Evolutionary conservation across 2,797 vertebrate species (phyloP).

Genomic region (Ceryle rudis): DNA sequence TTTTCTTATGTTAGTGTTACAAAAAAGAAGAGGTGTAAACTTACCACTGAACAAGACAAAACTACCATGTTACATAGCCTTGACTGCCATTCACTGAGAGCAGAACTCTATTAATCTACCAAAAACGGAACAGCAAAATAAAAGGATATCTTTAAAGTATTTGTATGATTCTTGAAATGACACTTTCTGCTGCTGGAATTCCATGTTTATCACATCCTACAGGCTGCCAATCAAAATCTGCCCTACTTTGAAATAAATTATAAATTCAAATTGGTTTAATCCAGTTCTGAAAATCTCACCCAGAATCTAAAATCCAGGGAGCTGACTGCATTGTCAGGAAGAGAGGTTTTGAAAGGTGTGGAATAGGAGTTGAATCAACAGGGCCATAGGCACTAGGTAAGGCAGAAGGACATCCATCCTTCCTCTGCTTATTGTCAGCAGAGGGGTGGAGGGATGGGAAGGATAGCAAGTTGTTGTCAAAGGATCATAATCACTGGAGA

Average conservation of each 20-base stretch:
- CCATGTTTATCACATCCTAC: conserved; percentile 56
- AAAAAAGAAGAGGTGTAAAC: neutral
- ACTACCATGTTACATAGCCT: neutral
- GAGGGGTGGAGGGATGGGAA: neutral
- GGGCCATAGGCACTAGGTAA: neutral
- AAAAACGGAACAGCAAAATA: neutral
- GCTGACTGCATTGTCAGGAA: neutral
- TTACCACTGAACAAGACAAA: neutral
- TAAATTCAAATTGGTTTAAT: conserved; percentile 43
- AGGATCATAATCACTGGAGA: neutral
- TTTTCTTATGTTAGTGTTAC: neutral
- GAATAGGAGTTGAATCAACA: neutral
- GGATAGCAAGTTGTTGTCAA: neutral
- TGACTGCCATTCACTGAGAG: neutral
- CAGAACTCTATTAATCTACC: neutral
- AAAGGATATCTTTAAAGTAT: conserved; percentile 6
- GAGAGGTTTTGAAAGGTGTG: neutral
- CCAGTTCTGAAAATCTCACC: neutral
- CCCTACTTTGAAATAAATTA: conserved; percentile 54
- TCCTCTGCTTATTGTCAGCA: neutral
- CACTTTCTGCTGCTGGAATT: conserved; percentile 40
- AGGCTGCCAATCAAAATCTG: conserved; percentile 35
- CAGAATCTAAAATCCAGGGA: neutral
- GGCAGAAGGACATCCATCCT: neutral
- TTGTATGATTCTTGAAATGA: neutral